Conservation (phyloP, 2,113 vertebrate species). For the Petaurus breviceps region DNA sequence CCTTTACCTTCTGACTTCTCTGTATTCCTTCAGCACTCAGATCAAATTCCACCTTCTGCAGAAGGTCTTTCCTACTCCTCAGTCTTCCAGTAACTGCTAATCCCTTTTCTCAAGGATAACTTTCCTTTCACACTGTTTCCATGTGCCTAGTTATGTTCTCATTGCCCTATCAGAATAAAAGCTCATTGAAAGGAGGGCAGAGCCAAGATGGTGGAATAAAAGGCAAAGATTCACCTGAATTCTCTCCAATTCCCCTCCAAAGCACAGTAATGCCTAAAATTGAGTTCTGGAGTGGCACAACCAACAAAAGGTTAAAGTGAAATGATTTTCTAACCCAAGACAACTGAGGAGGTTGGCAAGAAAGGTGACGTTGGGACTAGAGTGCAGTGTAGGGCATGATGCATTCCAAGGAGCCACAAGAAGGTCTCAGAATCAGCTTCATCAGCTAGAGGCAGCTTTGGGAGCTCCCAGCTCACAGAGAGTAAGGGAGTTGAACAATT, state of each 20-base stretch:
- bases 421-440: no score
- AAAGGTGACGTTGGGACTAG: not conserved
- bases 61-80: not conserved
- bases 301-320: not conserved
- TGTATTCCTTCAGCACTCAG: not conserved
- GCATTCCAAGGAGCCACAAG: no score
- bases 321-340: not conserved
- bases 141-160: not conserved
- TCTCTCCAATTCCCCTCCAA: not conserved
- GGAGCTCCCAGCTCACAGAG: no score
- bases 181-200: not conserved
- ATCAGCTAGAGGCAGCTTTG: no score
- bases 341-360: not conserved
- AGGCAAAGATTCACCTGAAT: not conserved
- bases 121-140: not conserved
- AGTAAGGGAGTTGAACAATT: no score
- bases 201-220: not conserved
- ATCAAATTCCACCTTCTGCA: not conserved
- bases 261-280: not conserved
- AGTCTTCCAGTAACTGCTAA: not conserved
- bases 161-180: not conserved
- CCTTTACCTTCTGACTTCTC: not conserved
- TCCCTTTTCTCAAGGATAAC: not conserved
- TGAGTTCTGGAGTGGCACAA: not conserved
- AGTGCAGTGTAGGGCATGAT: not conserved